These are phyloP conservation scores for Diplosoma virens DNA, from an alignment of 23 tunicate species.

Conservation along the genomic window DNA sequence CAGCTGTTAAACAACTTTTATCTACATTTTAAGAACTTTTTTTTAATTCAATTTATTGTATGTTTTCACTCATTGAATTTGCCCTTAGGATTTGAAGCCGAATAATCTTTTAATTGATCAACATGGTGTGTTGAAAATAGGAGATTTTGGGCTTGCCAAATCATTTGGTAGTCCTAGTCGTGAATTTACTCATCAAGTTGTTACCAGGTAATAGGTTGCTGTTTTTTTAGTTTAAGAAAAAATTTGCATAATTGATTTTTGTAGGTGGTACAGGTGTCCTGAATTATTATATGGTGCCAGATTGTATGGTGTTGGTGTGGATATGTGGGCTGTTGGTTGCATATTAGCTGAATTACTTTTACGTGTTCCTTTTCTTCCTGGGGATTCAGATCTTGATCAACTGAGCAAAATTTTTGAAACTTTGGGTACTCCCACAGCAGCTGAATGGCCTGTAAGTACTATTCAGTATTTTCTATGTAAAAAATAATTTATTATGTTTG, in stretches of 20 bases:
- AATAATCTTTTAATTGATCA: slow-evolving; percentile 72
- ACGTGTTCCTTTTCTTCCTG: slow-evolving; percentile 87
- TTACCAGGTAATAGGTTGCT: slow-evolving; percentile 46
- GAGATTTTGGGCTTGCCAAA: slow-evolving; percentile 96
- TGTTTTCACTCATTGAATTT: not conserved
- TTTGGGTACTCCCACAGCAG: slow-evolving; percentile 89
- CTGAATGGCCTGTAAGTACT: slow-evolving; percentile 85
- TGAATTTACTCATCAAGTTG: slow-evolving; percentile 91
- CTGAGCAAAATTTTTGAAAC: slow-evolving; percentile 91
- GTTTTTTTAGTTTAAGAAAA: not conserved
- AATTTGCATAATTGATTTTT: not conserved
- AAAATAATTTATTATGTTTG: no score
- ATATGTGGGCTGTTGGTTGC: slow-evolving; percentile 98
- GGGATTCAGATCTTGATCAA: slow-evolving; percentile 88
- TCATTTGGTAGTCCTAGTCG: slow-evolving; percentile 90
- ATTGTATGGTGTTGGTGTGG: slow-evolving; percentile 86
- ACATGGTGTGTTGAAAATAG: slow-evolving; percentile 78
- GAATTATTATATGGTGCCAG: slow-evolving; percentile 84
- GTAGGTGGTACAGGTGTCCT: slow-evolving; percentile 90
- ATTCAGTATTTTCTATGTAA: no score
- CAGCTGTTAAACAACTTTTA: not conserved
- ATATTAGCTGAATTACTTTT: slow-evolving; percentile 84
- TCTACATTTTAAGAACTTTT: not conserved
- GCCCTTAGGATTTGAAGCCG: slow-evolving; percentile 75
- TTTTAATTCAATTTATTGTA: not conserved